Conservation (phyloP, 2,797 vertebrate genomes). For the Sparus aurata region DNA sequence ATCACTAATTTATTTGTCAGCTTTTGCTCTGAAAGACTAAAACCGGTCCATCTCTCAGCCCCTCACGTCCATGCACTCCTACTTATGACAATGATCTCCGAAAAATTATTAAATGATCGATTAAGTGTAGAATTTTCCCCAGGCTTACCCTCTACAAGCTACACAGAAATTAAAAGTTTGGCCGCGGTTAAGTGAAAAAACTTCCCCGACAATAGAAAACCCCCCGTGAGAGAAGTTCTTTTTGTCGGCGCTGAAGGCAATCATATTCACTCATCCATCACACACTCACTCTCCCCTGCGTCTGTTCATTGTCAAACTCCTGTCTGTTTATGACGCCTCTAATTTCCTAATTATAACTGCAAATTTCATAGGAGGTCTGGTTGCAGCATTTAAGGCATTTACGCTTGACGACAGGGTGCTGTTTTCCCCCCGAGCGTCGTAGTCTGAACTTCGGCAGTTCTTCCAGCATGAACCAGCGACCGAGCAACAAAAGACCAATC, state of each 20-base stretch:
- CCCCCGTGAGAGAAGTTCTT: slow-evolving; percentile 25
- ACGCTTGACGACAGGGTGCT: slow-evolving; percentile 64
- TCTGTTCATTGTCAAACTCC: slow-evolving; percentile 65
- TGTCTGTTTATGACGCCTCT: slow-evolving; percentile 71
- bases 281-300: slow-evolving; percentile 52
- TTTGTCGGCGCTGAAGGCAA: slow-evolving; percentile 50
- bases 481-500: slow-evolving; percentile 85
- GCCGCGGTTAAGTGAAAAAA: slow-evolving; percentile 1
- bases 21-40: background rate
- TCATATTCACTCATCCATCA: slow-evolving; percentile 55
- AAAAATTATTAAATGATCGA: background rate
- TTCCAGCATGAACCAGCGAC: slow-evolving; percentile 67
- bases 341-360: slow-evolving; percentile 74
- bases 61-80: background rate
- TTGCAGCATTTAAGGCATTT: slow-evolving; percentile 66
- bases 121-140: background rate
- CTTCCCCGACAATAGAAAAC: slow-evolving; percentile 27
- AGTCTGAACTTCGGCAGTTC: slow-evolving; percentile 68
- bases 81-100: background rate
- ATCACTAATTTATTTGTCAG: background rate
- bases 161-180: slow-evolving; percentile 28
- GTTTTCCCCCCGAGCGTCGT: slow-evolving; percentile 62
- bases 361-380: slow-evolving; percentile 69
- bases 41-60: too few relatives aligned
- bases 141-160: background rate